phyloP scores from a whole-genome alignment of 2,888 invertebrate genomes.

The Dyspetes luteomarginatus region DNA sequence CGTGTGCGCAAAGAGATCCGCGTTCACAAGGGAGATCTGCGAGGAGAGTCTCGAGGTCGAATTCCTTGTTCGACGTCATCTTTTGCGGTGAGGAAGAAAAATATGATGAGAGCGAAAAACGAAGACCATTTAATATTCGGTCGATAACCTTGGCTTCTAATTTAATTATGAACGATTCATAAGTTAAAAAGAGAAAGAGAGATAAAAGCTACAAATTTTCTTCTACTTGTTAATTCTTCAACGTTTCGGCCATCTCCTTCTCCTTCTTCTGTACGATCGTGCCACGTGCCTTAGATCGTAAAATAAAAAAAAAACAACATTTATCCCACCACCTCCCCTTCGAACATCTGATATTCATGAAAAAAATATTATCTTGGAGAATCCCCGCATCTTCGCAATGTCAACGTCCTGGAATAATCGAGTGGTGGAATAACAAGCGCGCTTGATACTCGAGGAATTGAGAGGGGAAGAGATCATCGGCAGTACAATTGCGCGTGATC shows the following conservation, averaged over 20 bases:
- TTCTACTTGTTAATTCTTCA: background rate
- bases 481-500: no score
- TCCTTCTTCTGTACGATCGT: background rate
- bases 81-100: background rate
- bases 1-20: slow-evolving; percentile 48
- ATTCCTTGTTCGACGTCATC: slow-evolving; percentile 6
- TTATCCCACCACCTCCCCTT: background rate
- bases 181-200: background rate
- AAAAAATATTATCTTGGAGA: background rate
- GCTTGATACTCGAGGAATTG: background rate
- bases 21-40: slow-evolving; percentile 23
- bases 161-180: slow-evolving; percentile 3
- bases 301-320: background rate
- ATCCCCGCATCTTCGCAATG: background rate
- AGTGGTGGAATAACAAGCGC: background rate
- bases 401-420: background rate
- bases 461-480: background rate
- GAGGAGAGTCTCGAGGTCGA: slow-evolving; percentile 30
- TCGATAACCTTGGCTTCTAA: slow-evolving; percentile 36
- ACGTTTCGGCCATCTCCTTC: background rate
- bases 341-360: background rate
- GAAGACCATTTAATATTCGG: slow-evolving; percentile 12
- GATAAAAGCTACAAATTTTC: background rate
- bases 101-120: background rate
- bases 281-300: no score